These are phyloP conservation scores for Eubasilissa regina DNA, from an alignment of 1,140 invertebrate genomes.

Conservation along the genomic window DNA sequence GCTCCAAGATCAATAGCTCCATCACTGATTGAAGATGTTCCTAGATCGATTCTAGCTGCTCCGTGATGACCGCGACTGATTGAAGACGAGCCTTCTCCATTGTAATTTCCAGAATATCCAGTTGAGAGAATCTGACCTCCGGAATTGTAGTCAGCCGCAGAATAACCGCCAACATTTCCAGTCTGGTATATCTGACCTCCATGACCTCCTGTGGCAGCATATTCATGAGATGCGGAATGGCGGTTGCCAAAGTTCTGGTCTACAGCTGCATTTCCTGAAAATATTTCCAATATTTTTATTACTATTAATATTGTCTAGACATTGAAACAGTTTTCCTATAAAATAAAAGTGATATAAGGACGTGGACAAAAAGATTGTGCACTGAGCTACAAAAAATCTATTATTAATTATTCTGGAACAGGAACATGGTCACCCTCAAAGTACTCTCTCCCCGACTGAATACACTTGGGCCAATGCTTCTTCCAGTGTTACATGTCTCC, in stretches of 20 bases:
- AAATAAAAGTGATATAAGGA: no score
- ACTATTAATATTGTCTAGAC: no score
- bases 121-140: constrained; percentile 32
- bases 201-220: neutral
- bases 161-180: constrained; percentile 21
- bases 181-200: constrained; percentile 34
- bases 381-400: no score
- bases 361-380: no score
- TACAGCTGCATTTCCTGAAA: constrained; percentile 23
- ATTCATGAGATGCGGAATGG: neutral
- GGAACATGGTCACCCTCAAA: no score
- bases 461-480: no score
- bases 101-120: constrained; percentile 10
- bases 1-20: neutral
- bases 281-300: neutral
- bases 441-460: no score
- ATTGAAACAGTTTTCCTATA: no score
- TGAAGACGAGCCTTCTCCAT: constrained; percentile 25
- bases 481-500: no score
- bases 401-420: no score
- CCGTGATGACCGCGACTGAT: constrained; percentile 13
- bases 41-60: neutral
- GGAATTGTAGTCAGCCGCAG: neutral
- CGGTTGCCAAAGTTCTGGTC: neutral
- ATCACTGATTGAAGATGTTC: neutral